phyloP scores from a whole-genome alignment of 2,888 invertebrate species.

The Tortrix viridana region DNA sequence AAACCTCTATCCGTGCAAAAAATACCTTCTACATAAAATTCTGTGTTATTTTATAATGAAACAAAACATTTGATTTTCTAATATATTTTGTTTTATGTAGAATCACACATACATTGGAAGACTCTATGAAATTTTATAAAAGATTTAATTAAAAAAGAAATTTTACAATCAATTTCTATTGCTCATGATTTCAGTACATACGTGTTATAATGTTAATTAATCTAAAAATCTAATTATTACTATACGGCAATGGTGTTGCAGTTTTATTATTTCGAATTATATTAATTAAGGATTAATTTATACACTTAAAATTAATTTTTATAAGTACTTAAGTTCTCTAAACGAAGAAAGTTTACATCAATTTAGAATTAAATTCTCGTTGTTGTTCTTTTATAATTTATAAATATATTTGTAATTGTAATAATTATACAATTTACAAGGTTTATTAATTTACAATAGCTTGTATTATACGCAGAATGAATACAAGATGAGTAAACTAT shows the following conservation, averaged over 20 bases:
- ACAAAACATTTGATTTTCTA: slow-evolving; percentile 35
- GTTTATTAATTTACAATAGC: slow-evolving; percentile 43
- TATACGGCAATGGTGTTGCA: slow-evolving; percentile 72
- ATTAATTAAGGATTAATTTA: slow-evolving; percentile 38
- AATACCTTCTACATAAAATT: slow-evolving; percentile 24
- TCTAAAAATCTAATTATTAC: slow-evolving; percentile 54
- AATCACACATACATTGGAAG: slow-evolving; percentile 79
- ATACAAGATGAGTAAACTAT: slow-evolving; percentile 65
- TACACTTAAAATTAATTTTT: slow-evolving; percentile 50
- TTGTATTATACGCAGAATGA: slow-evolving; percentile 57
- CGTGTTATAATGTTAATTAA: slow-evolving; percentile 52
- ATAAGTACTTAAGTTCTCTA: slow-evolving; percentile 44
- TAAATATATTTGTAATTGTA: slow-evolving; percentile 43
- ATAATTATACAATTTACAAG: slow-evolving; percentile 47
- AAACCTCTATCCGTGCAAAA: slow-evolving; percentile 32
- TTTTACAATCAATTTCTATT: slow-evolving; percentile 61
- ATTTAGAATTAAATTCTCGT: slow-evolving; percentile 84
- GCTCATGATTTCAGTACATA: slow-evolving; percentile 68
- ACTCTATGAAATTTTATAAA: slow-evolving; percentile 68
- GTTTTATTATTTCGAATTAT: slow-evolving; percentile 54
- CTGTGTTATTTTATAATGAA: slow-evolving; percentile 43
- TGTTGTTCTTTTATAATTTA: slow-evolving; percentile 63
- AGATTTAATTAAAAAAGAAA: slow-evolving; percentile 52
- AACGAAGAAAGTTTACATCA: slow-evolving; percentile 62
- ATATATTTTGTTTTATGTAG: slow-evolving; percentile 53